These are phyloP conservation scores for Mellivora capensis DNA, from an alignment of 2,113 vertebrate genomes.

Conservation along the genomic window DNA sequence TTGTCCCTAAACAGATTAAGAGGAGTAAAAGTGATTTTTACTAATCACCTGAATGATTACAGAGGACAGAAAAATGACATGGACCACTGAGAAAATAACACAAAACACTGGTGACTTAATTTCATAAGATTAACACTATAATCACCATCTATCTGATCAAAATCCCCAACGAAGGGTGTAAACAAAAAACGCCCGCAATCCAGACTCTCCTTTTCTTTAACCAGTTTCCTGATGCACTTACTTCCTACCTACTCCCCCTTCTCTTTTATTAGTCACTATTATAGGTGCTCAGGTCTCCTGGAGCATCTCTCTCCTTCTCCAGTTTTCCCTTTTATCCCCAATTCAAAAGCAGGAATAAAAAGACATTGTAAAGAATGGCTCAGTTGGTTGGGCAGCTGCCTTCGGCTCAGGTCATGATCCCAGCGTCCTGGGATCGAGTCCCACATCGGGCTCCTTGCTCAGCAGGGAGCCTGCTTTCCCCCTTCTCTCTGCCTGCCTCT, in stretches of 20 bases:
- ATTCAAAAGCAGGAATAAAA: neutral
- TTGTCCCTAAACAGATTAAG: neutral
- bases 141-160: neutral
- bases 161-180: neutral
- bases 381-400: too few relatives aligned
- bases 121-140: neutral
- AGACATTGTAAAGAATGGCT: neutral
- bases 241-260: too few relatives aligned
- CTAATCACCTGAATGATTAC: neutral
- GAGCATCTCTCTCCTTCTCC: neutral
- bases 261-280: neutral
- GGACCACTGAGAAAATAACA: neutral
- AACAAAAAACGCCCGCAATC: neutral
- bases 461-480: too few relatives aligned
- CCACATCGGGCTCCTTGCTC: too few relatives aligned
- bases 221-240: neutral
- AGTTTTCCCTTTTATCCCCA: neutral
- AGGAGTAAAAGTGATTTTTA: constrained; percentile 12
- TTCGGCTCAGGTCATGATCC: too few relatives aligned
- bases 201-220: neutral
- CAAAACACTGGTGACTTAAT: neutral
- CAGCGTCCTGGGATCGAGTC: too few relatives aligned
- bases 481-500: too few relatives aligned
- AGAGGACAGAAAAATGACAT: neutral
- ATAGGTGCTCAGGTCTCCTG: neutral